These are phyloP conservation scores for Premnoplex brunnescens DNA, from an alignment of 2,797 vertebrate species.

Conservation along the genomic window DNA sequence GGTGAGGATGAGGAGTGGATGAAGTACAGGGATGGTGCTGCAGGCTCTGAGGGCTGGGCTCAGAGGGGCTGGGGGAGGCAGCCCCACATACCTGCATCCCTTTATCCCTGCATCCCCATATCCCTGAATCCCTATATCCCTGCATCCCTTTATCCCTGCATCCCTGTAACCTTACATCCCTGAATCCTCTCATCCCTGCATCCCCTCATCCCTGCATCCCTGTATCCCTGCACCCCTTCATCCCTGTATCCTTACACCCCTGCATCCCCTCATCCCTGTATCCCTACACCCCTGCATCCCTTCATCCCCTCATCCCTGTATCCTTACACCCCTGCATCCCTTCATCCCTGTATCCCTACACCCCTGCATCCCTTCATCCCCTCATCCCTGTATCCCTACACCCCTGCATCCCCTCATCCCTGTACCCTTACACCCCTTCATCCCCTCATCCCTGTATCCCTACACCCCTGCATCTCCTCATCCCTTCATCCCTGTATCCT, in stretches of 20 bases:
- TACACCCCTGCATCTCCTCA: rapidly evolving
- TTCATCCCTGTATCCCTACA: rapidly evolving
- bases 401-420: rapidly evolving
- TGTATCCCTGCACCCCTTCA: rapidly evolving
- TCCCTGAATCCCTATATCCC: rapidly evolving
- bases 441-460: no score
- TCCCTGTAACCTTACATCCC: rapidly evolving
- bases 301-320: rapidly evolving
- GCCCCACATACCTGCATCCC: background rate
- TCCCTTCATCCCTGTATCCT: background rate
- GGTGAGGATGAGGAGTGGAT: conserved; percentile 44
- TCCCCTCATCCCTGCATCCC: rapidly evolving
- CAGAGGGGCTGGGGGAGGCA: rapidly evolving
- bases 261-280: rapidly evolving
- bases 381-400: rapidly evolving
- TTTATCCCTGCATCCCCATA: rapidly evolving
- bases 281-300: background rate
- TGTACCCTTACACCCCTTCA: no score
- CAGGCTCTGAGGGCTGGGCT: background rate
- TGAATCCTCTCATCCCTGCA: rapidly evolving
- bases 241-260: background rate
- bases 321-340: rapidly evolving
- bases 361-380: rapidly evolving
- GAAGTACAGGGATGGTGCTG: background rate
- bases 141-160: rapidly evolving